Percentiles rank a stretch among this genome's conserved stretches.
These are phyloP conservation scores for Synergus laeviventris DNA, from an alignment of 2,888 invertebrate species.

Conservation along the genomic window DNA sequence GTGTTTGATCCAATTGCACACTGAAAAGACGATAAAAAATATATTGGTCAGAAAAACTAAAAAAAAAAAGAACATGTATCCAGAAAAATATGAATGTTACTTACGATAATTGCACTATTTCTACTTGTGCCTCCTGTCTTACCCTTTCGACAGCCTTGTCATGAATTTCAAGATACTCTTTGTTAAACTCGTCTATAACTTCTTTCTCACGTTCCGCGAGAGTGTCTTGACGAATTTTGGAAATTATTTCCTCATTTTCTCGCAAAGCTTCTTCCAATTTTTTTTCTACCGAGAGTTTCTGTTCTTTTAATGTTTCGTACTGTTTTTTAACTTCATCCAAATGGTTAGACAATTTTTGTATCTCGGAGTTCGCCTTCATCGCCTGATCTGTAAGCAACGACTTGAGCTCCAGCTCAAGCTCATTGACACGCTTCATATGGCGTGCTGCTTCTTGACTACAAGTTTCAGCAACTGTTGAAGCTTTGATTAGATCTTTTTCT, in stretches of 20 bases:
- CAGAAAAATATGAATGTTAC: constrained; percentile 46
- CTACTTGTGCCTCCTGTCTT: constrained; percentile 67
- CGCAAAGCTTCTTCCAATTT: constrained; percentile 66
- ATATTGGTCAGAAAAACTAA: background rate
- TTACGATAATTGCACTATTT: constrained; percentile 71
- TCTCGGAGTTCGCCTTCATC: constrained; percentile 67
- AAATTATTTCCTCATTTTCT: constrained; percentile 64
- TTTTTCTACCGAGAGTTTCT: constrained; percentile 63
- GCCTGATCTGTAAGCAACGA: constrained; percentile 69
- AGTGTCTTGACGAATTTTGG: constrained; percentile 63
- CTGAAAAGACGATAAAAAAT: constrained; percentile 46
- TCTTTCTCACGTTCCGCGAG: constrained; percentile 63
- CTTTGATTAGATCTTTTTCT: constrained; percentile 72
- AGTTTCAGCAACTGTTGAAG: constrained; percentile 59
- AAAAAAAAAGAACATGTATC: constrained; percentile 5
- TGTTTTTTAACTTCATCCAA: constrained; percentile 65
- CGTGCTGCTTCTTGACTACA: constrained; percentile 65
- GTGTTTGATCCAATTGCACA: constrained; percentile 71
- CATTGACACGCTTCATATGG: constrained; percentile 66
- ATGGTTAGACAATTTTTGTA: constrained; percentile 68
- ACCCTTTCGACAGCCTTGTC: constrained; percentile 70
- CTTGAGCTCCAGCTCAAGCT: constrained; percentile 70
- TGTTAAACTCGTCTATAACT: constrained; percentile 66
- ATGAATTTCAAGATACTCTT: constrained; percentile 71
- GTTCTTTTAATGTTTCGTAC: constrained; percentile 63